Percentiles rank a stretch among this genome's conserved stretches.
These are phyloP conservation scores for Nylanderia fulva DNA, from an alignment of 1,140 invertebrate species.

Conservation along the genomic window DNA sequence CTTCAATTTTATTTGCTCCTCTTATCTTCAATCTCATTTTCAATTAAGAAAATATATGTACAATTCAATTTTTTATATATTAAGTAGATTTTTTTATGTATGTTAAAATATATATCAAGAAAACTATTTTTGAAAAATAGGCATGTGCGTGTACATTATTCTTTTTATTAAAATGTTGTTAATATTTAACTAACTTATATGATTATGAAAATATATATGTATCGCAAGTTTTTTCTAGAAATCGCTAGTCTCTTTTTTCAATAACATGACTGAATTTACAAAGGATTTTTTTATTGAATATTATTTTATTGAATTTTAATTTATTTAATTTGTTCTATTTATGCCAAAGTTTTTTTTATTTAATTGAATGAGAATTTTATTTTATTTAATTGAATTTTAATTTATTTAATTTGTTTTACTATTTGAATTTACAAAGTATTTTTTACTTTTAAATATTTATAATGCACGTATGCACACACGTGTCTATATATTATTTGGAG, in stretches of 20 bases:
- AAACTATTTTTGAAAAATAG: background rate
- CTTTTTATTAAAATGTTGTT: background rate
- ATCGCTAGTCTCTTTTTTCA: too few relatives aligned
- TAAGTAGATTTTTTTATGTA: background rate
- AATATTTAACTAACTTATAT: background rate
- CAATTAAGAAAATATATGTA: background rate
- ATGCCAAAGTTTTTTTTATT: slow-evolving; percentile 4
- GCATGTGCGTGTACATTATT: background rate
- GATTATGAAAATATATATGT: background rate
- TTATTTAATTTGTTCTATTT: too few relatives aligned
- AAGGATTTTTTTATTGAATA: too few relatives aligned
- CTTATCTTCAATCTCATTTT: background rate
- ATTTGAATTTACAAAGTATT: background rate
- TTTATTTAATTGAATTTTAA: too few relatives aligned
- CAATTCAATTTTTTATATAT: background rate
- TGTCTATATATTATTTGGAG: background rate
- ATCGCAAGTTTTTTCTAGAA: too few relatives aligned
- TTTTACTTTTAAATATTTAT: slow-evolving; percentile 26
- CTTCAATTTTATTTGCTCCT: background rate
- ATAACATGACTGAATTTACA: too few relatives aligned
- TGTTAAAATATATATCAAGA: background rate
- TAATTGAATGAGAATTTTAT: too few relatives aligned
- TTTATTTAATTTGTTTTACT: too few relatives aligned
- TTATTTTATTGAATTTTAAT: too few relatives aligned
- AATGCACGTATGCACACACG: background rate